Evolutionary conservation across 2,888 invertebrate species (phyloP), one percentile per base, ranked within the genome.

Genomic region (Sicus ferrugineus): DNA sequence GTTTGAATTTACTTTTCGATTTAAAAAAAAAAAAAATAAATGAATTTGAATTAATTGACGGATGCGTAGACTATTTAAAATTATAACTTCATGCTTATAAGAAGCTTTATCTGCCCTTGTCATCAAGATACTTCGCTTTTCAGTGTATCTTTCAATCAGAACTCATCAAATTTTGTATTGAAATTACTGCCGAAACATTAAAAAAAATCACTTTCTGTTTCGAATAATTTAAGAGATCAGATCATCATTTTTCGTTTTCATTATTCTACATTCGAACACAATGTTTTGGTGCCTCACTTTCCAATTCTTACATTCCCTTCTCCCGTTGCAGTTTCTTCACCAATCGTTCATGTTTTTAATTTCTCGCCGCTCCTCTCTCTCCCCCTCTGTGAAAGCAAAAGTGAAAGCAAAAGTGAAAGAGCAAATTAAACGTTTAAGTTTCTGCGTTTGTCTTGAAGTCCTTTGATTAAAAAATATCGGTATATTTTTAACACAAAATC

Each of bases 401-500:
- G 38, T 30, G n/a, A 28, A 34, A 42, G 54, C 48, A 67, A 67
- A 46, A 67, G 50, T 67, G 67, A 67, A 67, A 61, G 61, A 67
- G 67, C 59, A 59, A 50, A 26, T 46, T n/a, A n/a, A n/a, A n/a
- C n/a, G 42, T 42, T 64, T 50, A 21, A 56, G 6, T 59, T 61
- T 59, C 19, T 61, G 34, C 23, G 19, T 61, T 48, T 48, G n/a
- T 66, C 2, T 42, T 42, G 4, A 38, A 42, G 19, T 66, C 21
- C 34, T 38, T 46, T 19, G 28, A 72, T 67, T 42, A 38, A 68
- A 69, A 42, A 73, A 68, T 61, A 62, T 34, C 31, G 56, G 67
- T 23, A 65, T 42, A 61, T 38, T 14, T 54, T 2, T 54, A 34
- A 19, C 5, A 52, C 19, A 52, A 4, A 52, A 7, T 52, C 28